Base-by-base conservation (phyloP, 2,113 vertebrate species). In the Salminus brasiliensis region DNA sequence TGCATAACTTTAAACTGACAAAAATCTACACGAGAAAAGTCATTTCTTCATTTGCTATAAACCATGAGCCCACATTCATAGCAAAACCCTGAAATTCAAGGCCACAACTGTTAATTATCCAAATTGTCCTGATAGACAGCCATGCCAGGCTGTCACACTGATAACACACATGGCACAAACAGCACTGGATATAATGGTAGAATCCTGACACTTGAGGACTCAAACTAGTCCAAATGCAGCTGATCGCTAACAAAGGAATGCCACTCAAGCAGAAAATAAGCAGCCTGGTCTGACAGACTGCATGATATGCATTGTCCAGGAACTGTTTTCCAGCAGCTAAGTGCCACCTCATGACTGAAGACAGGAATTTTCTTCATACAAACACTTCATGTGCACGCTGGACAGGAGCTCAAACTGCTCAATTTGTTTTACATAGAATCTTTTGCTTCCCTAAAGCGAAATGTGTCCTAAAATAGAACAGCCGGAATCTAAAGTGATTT, bases 401-500 rank as follows among this genome's bases (percentile, higher is more conserved):
- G 5, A 55, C 15, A 55, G 49, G 55, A 29, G n/a, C 57, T 1
- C 5, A 45, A 66, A 53, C n/a, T 53, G 49, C 47, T 39, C 12
- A 0, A 5, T 34, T 41, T 36, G 41, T 7, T 11, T 7, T 11
- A 25, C 32, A 18, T 2, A 45, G 27, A 25, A 63, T 29, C 21
- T 66, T 52, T 5, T 39, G 12, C 21, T 39, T 66, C 13, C 18
- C 49, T 45, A 47, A 43, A 45, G 16, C 27, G 39, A 15, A 43
- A 47, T 27, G 8, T 5, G 41, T 29, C 12, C 1, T 29, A 69
- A 47, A 47, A 55, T 9, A 43, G 25, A 30, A 57, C 29, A 11
- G 43, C 52, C 32, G 76, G 74, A 83, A 87, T 83, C 83, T 86
- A 84, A 81, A 82, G 67, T 83, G 83, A 81, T 86, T 85, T 3